Evolutionary conservation across 2,888 invertebrate genomes (phyloP), one percentile per base, ranked within the genome.

Genomic region (Xylocampa areola): DNA sequence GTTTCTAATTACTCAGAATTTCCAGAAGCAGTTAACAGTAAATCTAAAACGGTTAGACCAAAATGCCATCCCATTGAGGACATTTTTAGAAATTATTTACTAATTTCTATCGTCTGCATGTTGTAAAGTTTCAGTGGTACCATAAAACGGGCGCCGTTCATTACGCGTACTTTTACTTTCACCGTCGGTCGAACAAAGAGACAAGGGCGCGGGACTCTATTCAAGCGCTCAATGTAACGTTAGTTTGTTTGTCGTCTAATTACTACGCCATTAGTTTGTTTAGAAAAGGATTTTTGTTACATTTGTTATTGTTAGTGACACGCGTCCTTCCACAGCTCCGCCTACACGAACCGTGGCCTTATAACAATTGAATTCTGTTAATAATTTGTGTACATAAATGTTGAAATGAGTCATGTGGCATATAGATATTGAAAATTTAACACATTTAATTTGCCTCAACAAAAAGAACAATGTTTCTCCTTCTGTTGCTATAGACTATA

Each of bases 111-210:
- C 36, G 13, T 33, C 29, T 25, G 8, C 68, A 64, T 13, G 50
- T 51, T 64, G 5, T 54, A 23, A 39, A 54, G 61, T 77, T 79
- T 79, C 67, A 72, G 72, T 62, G 49, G 60, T 57, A 50, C 72
- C 76, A 80, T 81, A 85, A 81, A 80, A 70, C 49, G 55, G 74
- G 77, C 80, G 80, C 73, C 79, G 79, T 77, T 66, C 32, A 54
- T 53, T 49, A 57, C 50, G 50, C 53, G 43, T 58, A 87, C 86
- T 88, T 86, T 91, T 87, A 88, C 92, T 92, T 91, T 91, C 89
- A 80, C 87, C 68, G 68, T 39, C 49, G 36, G 23, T 52, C 19
- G 47, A 50, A 85, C 85, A 86, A 85, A 79, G 79, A 65, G 45
- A 64, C 75, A 73, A 81, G 78, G 79, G 68, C 82, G 72, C 68